These are phyloP conservation scores for Ficedula albicollis DNA, from an alignment of 2,797 vertebrate genomes.

Conservation along the genomic window DNA sequence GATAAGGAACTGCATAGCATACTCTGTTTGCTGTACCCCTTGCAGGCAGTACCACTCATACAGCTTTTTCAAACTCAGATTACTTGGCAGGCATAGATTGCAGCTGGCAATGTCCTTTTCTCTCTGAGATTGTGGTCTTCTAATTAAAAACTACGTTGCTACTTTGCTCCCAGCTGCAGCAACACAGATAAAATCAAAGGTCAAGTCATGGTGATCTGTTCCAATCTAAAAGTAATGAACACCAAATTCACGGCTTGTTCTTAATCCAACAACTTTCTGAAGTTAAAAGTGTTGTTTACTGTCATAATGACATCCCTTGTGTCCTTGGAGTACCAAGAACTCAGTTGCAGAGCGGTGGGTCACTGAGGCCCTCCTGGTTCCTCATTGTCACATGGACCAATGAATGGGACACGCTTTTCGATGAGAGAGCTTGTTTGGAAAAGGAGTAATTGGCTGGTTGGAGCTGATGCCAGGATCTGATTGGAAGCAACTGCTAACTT, in stretches of 20 bases:
- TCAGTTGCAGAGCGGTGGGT: not conserved
- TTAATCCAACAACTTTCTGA: not conserved
- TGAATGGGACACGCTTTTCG: not conserved
- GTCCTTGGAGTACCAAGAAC: not conserved
- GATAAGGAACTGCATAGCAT: not conserved
- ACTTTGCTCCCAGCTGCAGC: not conserved
- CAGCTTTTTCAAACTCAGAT: not conserved
- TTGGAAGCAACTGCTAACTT: not conserved
- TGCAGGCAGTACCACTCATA: not conserved
- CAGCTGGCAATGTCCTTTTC: not conserved
- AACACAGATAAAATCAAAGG: conserved; percentile 7
- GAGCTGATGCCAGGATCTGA: not conserved
- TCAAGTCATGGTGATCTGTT: not conserved
- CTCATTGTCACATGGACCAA: not conserved
- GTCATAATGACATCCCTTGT: not conserved
- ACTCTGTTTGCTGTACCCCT: not conserved
- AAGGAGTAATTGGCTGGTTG: not conserved
- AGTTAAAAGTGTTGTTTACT: not conserved
- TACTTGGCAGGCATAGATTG: not conserved
- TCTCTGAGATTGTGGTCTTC: not conserved
- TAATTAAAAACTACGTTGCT: not conserved
- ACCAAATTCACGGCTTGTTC: not conserved
- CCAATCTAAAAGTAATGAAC: not conserved
- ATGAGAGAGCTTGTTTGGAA: not conserved
- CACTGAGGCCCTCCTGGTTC: not conserved